Evolutionary conservation across 2,888 invertebrate species (phyloP).

Genomic region (Bombylius discolor): DNA sequence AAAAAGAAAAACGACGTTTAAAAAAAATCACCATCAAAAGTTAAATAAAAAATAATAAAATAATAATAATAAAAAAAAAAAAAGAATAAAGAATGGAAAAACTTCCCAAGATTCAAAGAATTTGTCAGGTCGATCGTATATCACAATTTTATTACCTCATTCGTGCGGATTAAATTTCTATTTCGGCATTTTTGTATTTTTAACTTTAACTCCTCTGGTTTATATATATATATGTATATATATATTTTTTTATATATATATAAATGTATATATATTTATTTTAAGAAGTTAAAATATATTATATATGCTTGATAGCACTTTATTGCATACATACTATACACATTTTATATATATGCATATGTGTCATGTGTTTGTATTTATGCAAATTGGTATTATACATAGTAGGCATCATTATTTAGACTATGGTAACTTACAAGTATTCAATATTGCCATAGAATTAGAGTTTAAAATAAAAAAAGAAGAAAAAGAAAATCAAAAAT

Average conservation of each 20-base stretch:
- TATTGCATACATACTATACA: too few relatives aligned
- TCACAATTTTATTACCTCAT: conserved; percentile 15
- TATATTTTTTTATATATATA: too few relatives aligned
- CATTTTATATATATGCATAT: too few relatives aligned
- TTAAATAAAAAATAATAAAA: not conserved
- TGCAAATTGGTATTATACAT: not conserved
- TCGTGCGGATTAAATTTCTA: conserved; percentile 15
- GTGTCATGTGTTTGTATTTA: too few relatives aligned
- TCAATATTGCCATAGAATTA: too few relatives aligned
- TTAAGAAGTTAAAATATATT: too few relatives aligned
- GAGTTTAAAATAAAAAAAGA: too few relatives aligned
- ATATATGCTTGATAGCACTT: too few relatives aligned
- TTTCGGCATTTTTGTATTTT: conserved; percentile 13
- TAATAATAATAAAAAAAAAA: not conserved
- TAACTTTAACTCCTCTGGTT: not conserved
- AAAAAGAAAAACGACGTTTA: not conserved
- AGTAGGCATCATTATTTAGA: too few relatives aligned
- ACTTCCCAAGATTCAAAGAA: conserved; percentile 3
- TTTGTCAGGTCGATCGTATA: conserved; percentile 13
- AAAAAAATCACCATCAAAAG: not conserved
- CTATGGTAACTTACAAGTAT: too few relatives aligned
- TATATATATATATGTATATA: not conserved
- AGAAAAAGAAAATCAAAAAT: too few relatives aligned
- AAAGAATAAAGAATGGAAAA: not conserved
- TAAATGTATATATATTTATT: too few relatives aligned